phyloP scores from a whole-genome alignment of 1,140 invertebrate genomes.

The Drosophila tsacasi region DNA sequence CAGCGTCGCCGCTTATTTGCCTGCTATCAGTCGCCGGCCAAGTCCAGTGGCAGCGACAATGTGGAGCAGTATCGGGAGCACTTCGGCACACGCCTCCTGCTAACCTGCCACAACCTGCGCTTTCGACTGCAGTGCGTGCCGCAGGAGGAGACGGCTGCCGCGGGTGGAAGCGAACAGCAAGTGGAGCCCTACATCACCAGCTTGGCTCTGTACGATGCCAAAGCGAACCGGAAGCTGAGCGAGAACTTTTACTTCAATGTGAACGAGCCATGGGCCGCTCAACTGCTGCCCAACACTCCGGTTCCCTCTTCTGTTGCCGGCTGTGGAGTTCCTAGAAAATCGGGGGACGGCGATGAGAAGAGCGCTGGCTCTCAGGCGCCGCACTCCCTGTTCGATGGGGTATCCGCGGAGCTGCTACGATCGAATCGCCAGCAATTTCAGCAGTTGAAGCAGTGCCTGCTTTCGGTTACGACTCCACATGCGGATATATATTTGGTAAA shows the following conservation, averaged over 20 bases:
- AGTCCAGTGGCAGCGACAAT: conserved; percentile 81
- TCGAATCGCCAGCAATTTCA: conserved; percentile 89
- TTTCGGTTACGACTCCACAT: conserved; percentile 93
- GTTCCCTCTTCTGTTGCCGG: conserved; percentile 71
- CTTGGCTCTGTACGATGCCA: conserved; percentile 94
- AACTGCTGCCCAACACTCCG: conserved; percentile 86
- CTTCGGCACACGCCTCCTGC: conserved; percentile 93
- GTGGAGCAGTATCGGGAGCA: conserved; percentile 90
- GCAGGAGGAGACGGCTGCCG: conserved; percentile 87
- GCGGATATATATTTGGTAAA: conserved; percentile 92
- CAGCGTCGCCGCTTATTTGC: conserved; percentile 90
- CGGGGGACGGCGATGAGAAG: conserved; percentile 49
- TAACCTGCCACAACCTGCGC: conserved; percentile 92
- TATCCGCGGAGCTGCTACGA: conserved; percentile 84
- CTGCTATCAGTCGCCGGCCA: conserved; percentile 68
- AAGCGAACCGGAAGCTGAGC: conserved; percentile 93
- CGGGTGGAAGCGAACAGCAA: conserved; percentile 89
- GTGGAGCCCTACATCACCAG: conserved; percentile 97
- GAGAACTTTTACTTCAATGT: conserved; percentile 97
- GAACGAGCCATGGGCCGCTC: conserved; percentile 89
- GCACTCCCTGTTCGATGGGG: conserved; percentile 73
- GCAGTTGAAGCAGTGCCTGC: conserved; percentile 90
- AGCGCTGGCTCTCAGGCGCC: conserved; percentile 57
- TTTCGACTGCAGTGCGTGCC: conserved; percentile 89
- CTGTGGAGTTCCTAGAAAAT: conserved; percentile 66